A percentile compares a stretch with the other conserved stretches of the same genome.
Conservation (phyloP, 2,797 vertebrate species). For the Anisognathus igniventris region DNA sequence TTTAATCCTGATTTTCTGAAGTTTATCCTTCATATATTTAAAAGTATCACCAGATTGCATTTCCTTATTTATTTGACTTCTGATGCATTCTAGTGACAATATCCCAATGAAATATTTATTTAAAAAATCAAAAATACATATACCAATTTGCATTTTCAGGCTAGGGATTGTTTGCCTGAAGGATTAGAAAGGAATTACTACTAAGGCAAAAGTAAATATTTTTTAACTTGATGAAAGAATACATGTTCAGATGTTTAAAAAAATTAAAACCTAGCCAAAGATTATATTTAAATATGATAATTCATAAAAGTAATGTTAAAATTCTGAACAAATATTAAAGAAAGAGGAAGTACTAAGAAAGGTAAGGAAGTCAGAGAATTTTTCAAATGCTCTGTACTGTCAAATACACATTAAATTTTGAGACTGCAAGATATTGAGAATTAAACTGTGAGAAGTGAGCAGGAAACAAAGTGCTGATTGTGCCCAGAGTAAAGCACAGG, state of each 20-base stretch:
- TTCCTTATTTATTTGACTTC: background rate
- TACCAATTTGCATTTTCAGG: background rate
- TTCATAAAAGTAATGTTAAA: background rate
- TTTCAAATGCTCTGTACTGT: background rate
- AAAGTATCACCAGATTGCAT: background rate
- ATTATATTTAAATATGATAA: background rate
- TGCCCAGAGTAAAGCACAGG: background rate
- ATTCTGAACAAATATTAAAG: background rate
- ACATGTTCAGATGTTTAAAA: background rate
- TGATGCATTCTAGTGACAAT: background rate
- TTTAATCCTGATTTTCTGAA: background rate
- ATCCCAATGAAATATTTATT: background rate
- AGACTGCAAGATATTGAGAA: background rate
- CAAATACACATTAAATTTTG: background rate
- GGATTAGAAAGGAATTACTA: background rate
- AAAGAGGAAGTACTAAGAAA: background rate
- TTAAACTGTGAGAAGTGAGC: background rate
- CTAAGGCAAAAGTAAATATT: background rate
- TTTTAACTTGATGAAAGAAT: background rate
- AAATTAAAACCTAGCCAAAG: background rate
- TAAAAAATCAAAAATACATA: background rate
- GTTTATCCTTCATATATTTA: background rate
- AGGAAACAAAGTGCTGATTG: background rate
- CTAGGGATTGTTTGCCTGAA: background rate
- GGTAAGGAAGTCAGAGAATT: background rate